Conservation (phyloP, 2,888 invertebrate genomes). For the Cryptus armator region DNA sequence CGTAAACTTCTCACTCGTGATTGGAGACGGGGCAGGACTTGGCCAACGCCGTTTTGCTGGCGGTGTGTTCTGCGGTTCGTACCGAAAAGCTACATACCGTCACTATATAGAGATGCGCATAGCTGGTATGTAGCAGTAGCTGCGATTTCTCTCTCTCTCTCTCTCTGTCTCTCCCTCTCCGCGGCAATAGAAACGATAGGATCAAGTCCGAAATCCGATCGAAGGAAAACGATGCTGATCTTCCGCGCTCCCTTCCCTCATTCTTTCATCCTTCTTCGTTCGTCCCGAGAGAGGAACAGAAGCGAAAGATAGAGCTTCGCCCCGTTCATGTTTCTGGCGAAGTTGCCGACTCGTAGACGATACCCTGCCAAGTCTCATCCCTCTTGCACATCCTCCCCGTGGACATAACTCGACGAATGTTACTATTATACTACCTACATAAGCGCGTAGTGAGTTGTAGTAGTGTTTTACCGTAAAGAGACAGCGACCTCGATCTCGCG, state of each 20-base stretch:
- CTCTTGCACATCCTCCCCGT: neutral
- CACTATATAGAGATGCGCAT: neutral
- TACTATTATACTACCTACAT: slow-evolving; percentile 34
- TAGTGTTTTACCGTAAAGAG: neutral
- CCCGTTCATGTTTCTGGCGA: slow-evolving; percentile 27
- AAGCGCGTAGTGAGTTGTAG: neutral
- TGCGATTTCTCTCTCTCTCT: slow-evolving; percentile 8
- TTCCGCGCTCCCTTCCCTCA: slow-evolving; percentile 29
- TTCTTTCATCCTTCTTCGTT: neutral
- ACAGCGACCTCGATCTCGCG: slow-evolving; percentile 28
- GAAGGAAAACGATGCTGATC: slow-evolving; percentile 48
- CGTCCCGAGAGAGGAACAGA: neutral
- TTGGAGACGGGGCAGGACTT: slow-evolving; percentile 59
- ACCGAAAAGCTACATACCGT: neutral
- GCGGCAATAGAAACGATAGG: slow-evolving; percentile 7
- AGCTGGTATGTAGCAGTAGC: neutral
- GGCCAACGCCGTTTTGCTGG: slow-evolving; percentile 50
- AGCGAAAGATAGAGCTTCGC: slow-evolving; percentile 5
- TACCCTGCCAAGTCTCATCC: slow-evolving; percentile 55
- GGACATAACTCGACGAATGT: slow-evolving; percentile 44
- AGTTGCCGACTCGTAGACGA: slow-evolving; percentile 13
- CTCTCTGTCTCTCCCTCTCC: neutral
- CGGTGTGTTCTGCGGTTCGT: slow-evolving; percentile 10
- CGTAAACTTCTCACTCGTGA: slow-evolving; percentile 71
- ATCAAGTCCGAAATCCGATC: slow-evolving; percentile 33